Conservation (phyloP, 2,797 vertebrate genomes). For the Pitangus sulphuratus region DNA sequence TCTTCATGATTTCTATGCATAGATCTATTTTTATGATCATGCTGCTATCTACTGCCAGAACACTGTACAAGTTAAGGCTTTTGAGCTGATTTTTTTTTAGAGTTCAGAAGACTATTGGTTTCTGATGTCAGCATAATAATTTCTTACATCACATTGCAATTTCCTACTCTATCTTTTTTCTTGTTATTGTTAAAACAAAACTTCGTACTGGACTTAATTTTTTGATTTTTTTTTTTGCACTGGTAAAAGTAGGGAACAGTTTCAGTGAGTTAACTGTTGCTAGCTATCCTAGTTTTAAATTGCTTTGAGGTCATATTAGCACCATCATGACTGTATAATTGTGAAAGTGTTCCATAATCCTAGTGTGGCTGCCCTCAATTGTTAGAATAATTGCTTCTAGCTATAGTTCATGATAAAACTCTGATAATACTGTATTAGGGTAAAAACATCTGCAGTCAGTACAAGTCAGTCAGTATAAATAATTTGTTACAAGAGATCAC, state of each 20-base stretch:
- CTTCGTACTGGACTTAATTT: not conserved
- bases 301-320: not conserved
- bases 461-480: not conserved
- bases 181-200: not conserved
- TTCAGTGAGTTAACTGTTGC: not conserved
- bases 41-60: not conserved
- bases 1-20: not conserved
- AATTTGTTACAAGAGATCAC: not conserved
- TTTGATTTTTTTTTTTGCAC: not conserved
- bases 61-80: not conserved
- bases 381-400: not conserved
- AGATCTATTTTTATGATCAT: not conserved
- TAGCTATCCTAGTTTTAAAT: not conserved
- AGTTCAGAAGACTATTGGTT: not conserved
- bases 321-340: not conserved
- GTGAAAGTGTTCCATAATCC: not conserved
- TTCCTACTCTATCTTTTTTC: not conserved
- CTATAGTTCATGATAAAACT: not conserved
- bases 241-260: not conserved
- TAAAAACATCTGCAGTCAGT: not conserved
- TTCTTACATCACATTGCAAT: not conserved
- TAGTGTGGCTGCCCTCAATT: not conserved
- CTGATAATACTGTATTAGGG: not conserved
- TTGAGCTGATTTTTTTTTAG: not conserved
- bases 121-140: not conserved